These are phyloP conservation scores for Diarsia brunnea DNA, from an alignment of 2,888 invertebrate genomes.

Conservation along the genomic window DNA sequence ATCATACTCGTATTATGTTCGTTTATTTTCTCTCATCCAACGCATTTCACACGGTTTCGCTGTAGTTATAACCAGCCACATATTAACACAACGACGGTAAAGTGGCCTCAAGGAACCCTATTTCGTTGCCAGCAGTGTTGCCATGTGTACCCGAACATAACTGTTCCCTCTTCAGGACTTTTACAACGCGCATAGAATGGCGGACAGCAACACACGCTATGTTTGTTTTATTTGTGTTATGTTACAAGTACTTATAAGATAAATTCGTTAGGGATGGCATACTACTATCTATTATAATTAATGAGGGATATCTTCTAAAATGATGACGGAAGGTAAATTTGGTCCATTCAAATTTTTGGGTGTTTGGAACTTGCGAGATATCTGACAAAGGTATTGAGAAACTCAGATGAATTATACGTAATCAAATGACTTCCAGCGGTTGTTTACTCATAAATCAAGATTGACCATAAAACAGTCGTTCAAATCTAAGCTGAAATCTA, in stretches of 20 bases:
- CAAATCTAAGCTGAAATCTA: background rate
- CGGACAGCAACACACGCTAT: constrained; percentile 6
- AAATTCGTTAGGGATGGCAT: background rate
- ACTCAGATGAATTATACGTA: background rate
- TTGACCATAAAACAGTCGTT: background rate
- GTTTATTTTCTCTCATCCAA: background rate
- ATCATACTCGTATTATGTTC: background rate
- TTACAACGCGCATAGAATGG: constrained; percentile 22
- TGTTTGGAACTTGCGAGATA: background rate
- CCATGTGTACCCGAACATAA: constrained; percentile 15
- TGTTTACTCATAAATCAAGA: background rate
- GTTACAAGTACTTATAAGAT: background rate
- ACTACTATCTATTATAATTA: no score
- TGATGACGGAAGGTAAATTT: background rate
- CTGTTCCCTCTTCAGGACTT: constrained; percentile 20
- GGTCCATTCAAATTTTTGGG: background rate
- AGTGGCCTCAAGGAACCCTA: constrained; percentile 12
- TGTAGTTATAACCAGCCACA: background rate
- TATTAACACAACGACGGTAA: background rate
- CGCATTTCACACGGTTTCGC: background rate
- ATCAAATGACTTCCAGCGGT: background rate
- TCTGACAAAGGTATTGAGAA: background rate
- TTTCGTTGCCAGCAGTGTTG: background rate
- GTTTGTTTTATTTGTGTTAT: constrained; percentile 31
- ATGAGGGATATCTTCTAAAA: no score